Evolutionary conservation across 2,113 vertebrate genomes (phyloP).

Genomic region (Cyphomyrus discorhynchus): DNA sequence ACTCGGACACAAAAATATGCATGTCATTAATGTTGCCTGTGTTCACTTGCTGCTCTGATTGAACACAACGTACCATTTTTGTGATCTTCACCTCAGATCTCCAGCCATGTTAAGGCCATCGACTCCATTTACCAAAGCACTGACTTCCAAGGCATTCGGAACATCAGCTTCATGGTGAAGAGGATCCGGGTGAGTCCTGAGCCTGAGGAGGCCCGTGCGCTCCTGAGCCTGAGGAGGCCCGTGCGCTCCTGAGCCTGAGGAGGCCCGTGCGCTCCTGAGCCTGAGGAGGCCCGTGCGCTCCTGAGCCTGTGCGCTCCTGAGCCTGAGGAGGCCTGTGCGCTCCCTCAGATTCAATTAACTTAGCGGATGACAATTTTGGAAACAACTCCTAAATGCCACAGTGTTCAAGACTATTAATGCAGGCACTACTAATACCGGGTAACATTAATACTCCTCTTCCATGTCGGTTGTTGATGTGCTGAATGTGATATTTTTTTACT

Average conservation of each 20-base stretch:
- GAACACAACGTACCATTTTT: not conserved
- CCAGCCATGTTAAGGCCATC: conserved; percentile 93
- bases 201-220: not conserved
- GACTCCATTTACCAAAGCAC: conserved; percentile 90
- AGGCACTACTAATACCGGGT: not conserved
- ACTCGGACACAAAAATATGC: not conserved
- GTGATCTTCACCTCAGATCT: conserved; percentile 68
- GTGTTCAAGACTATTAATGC: not conserved
- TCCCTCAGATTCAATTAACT: not conserved
- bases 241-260: not conserved
- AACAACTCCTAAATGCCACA: not conserved
- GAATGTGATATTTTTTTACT: not conserved
- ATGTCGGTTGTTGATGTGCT: not conserved
- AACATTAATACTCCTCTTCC: not conserved
- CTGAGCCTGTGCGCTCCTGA: not conserved
- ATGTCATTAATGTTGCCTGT: not conserved
- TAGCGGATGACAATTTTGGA: not conserved
- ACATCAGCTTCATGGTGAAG: conserved; percentile 98
- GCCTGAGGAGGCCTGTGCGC: too few species aligned
- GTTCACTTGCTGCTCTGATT: not conserved
- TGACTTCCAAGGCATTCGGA: conserved; percentile 88
- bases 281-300: not conserved
- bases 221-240: too few species aligned
- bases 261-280: not conserved
- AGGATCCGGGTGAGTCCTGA: conserved; percentile 77